Evolutionary conservation across 2,888 invertebrate species (phyloP).

Genomic region (Caenorhabditis zanzibari): DNA sequence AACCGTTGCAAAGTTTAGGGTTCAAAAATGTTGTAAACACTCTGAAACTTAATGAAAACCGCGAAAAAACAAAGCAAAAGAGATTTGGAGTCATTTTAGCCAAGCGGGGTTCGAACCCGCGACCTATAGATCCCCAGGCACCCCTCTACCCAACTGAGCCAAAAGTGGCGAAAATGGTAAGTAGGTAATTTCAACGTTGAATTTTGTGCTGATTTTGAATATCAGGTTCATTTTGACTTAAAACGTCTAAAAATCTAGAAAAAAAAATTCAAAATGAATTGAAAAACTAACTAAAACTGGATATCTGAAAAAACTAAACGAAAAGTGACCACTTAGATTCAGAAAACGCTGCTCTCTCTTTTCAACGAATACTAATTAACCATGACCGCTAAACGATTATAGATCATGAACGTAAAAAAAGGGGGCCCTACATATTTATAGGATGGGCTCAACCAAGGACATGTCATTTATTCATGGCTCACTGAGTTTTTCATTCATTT

Average conservation of each 20-base stretch:
- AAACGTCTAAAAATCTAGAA: neutral
- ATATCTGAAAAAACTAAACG: neutral
- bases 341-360: no score
- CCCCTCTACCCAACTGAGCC: constrained; percentile 1
- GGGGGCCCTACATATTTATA: neutral
- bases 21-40: no score
- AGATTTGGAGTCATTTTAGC: neutral
- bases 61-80: neutral
- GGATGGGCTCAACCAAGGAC: neutral
- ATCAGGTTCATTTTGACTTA: neutral
- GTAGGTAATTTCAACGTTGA: neutral
- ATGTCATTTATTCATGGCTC: constrained; percentile 10
- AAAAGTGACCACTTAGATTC: neutral
- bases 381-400: constrained; percentile 22
- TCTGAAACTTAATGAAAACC: no score
- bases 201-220: constrained; percentile 1
- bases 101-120: constrained; percentile 1
- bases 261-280: neutral
- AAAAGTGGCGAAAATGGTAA: neutral
- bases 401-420: constrained; percentile 30
- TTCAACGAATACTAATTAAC: constrained; percentile 11
- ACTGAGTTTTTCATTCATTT: neutral
- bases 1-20: no score
- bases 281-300: neutral
- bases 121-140: neutral